Percentiles rank a stretch among this genome's conserved stretches.
phyloP scores from a whole-genome alignment of 92 coral and sea anemone species.

The Actinernus sp. region DNA sequence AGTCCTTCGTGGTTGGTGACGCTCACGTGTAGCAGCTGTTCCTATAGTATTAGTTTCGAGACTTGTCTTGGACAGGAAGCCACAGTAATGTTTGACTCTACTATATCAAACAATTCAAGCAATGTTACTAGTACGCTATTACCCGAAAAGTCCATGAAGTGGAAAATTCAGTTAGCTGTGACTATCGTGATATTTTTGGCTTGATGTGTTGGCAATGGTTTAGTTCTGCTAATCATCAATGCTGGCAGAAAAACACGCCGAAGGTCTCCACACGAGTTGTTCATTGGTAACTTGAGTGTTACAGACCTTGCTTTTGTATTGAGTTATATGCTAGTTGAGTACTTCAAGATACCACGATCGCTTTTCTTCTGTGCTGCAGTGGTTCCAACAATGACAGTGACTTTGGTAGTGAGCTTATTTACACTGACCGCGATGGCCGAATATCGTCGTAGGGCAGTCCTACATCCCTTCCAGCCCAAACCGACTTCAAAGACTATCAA shows the following conservation, averaged over 20 bases:
- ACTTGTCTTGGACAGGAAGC: no score
- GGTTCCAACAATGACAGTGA: neutral
- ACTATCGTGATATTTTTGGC: neutral
- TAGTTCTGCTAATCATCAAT: neutral
- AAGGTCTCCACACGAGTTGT: neutral
- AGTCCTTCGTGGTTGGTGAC: no score
- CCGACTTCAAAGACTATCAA: neutral
- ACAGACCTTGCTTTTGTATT: neutral
- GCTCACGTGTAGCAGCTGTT: no score
- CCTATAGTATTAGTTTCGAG: no score
- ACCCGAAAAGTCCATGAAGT: no score
- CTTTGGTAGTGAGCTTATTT: neutral
- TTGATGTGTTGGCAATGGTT: neutral
- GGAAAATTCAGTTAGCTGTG: neutral
- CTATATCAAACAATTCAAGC: no score
- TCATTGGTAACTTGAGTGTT: neutral
- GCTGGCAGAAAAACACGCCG: neutral
- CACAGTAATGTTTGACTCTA: no score
- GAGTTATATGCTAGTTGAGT: neutral
- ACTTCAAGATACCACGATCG: neutral
- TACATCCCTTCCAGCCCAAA: neutral
- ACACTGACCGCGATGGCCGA: conserved; percentile 1
- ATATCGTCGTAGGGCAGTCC: neutral
- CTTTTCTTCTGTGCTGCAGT: neutral
- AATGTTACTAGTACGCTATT: no score